These are phyloP conservation scores for Chaetoderma sp. DNA, from an alignment of 2,888 invertebrate species.

Conservation along the genomic window DNA sequence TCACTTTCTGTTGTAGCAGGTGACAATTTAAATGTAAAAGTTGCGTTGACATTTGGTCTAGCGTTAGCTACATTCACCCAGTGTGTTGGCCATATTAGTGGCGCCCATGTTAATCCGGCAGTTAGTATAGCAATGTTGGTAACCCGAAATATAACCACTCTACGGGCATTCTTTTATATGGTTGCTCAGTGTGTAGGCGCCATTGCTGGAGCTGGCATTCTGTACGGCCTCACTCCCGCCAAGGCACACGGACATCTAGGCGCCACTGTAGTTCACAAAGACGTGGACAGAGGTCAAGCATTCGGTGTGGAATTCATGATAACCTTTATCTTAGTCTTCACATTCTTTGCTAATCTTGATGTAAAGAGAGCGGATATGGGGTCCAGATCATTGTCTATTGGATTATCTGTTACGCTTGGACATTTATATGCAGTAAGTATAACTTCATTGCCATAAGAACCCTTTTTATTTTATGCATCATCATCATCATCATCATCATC, in stretches of 20 bases:
- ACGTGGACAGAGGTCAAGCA: constrained; percentile 80
- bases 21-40: too few relatives aligned
- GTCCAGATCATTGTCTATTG: constrained; percentile 87
- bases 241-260: constrained; percentile 76
- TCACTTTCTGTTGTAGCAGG: too few relatives aligned
- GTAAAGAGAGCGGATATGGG: constrained; percentile 82
- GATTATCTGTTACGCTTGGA: constrained; percentile 85
- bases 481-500: too few relatives aligned
- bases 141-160: constrained; percentile 81
- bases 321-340: constrained; percentile 88
- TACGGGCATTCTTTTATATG: constrained; percentile 83
- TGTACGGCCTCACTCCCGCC: constrained; percentile 57
- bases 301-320: constrained; percentile 86
- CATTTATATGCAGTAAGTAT: constrained; percentile 85
- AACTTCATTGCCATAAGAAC: too few relatives aligned
- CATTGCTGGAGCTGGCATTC: constrained; percentile 71
- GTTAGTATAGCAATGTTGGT: constrained; percentile 76
- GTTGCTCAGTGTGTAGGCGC: constrained; percentile 86
- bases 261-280: constrained; percentile 76
- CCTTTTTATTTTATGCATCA: too few relatives aligned
- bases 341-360: constrained; percentile 87
- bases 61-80: constrained; percentile 64
- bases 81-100: constrained; percentile 66
- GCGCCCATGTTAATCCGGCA: constrained; percentile 69
- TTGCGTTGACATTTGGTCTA: constrained; percentile 65